Base-by-base conservation (phyloP, 1,140 invertebrate species). In the Cepaea nemoralis region DNA sequence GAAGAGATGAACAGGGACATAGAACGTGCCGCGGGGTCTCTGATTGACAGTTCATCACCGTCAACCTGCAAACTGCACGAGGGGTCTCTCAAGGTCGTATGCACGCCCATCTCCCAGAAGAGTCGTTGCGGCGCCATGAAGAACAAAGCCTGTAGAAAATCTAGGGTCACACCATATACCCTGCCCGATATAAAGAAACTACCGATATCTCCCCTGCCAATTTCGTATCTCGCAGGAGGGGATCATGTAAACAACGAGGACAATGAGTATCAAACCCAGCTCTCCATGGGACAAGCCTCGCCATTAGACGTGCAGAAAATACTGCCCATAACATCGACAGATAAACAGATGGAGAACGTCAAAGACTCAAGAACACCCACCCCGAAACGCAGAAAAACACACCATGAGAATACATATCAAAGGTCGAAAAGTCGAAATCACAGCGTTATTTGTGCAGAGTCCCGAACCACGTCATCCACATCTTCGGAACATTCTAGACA, bases 1-100 rank as follows among this genome's bases (percentile, higher is more conserved):
- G 71, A 74, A 22, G 31, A 74, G n/a, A 48, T 74, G 71, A 74
- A 74, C 71, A 42, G 42, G 22, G 42, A 48, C 71, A 74, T 74
- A 1, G 71, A 74, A 48, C n/a, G 71, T 16, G 71, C 37, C 16
- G 71, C 71, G 6, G 71, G 50, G 42, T 74, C 71, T 27, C 42
- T 74, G 42, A 74, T 74, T 45, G 71, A 74, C 27, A 74, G 42
- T 27, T 74, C 71, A 19, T 74, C 71, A 0, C 22, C 31, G 42
- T 74, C 71, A 19, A 48, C 16, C 0, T 5, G 40, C 14, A 74
- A 27, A 33, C 40, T n/a, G 2, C 22, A 24, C 5, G 40, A 48
- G 2, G 71, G 19, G 5, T 48, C 71, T 12, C 2, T 39, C 16
- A 42, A 45, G 19, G 22, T 1, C 22, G 33, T 48, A 40, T 33